Percentiles rank a stretch among this genome's conserved stretches.
phyloP scores from a whole-genome alignment of 2,113 vertebrate genomes.

The Seriola rivoliana region DNA sequence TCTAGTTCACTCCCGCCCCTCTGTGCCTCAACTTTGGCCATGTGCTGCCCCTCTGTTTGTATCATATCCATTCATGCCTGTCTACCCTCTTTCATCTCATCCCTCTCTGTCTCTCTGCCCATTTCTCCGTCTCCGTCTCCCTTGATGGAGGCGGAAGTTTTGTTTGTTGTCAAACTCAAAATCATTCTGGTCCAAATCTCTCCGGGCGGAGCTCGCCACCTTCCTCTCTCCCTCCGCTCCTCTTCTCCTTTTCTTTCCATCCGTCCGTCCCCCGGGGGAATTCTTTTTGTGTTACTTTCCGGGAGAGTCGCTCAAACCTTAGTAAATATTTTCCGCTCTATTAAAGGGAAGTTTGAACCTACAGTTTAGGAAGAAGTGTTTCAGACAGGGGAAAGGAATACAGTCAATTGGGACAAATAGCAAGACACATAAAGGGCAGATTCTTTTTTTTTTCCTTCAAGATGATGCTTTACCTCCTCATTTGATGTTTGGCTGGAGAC shows the following conservation, averaged over 20 bases:
- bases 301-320: constrained; percentile 24
- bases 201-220: constrained; percentile 13
- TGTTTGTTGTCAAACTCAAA: constrained; percentile 54
- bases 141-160: constrained; percentile 22
- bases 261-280: constrained; percentile 23
- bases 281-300: constrained; percentile 31
- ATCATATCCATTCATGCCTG: constrained; percentile 35
- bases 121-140: neutral
- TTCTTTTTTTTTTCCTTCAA: neutral
- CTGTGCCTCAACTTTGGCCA: constrained; percentile 23
- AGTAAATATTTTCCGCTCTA: constrained; percentile 58
- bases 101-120: constrained; percentile 10
- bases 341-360: constrained; percentile 49
- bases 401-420: constrained; percentile 36
- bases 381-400: constrained; percentile 9
- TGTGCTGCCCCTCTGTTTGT: constrained; percentile 37
- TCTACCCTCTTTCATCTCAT: constrained; percentile 45
- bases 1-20: constrained; percentile 28
- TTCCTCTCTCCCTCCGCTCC: constrained; percentile 1
- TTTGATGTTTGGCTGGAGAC: constrained; percentile 63
- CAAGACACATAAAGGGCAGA: neutral
- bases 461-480: constrained; percentile 49
- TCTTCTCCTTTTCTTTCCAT: constrained; percentile 30
- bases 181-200: constrained; percentile 46
- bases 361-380: constrained; percentile 19